Conservation (phyloP, 2,113 vertebrate species). For the Charadrius vociferus region DNA sequence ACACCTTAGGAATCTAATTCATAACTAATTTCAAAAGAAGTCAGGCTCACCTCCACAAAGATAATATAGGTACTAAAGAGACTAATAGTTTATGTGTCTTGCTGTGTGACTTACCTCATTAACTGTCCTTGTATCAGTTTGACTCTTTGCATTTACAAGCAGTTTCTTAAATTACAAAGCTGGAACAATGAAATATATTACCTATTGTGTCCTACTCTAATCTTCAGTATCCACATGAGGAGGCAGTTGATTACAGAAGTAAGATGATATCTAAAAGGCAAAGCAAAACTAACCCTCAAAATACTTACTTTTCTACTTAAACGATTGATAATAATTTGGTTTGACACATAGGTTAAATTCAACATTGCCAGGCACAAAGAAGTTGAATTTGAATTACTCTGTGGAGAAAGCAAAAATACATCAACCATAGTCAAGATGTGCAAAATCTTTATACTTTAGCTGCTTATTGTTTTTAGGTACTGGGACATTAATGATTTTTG, state of each 20-base stretch:
- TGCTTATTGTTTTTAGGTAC: not conserved
- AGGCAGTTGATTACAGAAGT: not conserved
- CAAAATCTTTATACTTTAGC: not conserved
- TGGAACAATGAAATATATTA: not conserved
- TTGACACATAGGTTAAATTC: slow-evolving; percentile 86
- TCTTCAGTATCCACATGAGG: not conserved
- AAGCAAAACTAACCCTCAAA: not conserved
- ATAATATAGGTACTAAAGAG: not conserved
- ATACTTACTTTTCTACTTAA: slow-evolving; percentile 87
- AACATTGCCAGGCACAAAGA: slow-evolving; percentile 87
- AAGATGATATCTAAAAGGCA: not conserved
- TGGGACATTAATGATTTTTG: not conserved
- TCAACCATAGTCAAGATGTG: not conserved
- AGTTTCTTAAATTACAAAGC: not conserved
- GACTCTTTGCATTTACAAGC: not conserved
- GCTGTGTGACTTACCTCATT: not conserved
- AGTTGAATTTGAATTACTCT: slow-evolving; percentile 83
- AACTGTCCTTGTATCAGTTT: not conserved
- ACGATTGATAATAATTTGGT: slow-evolving; percentile 86
- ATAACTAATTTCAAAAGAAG: not conserved
- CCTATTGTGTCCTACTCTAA: not conserved
- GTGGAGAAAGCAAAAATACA: slow-evolving; percentile 24
- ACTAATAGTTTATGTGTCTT: not conserved
- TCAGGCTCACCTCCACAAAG: not conserved
- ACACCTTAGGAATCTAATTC: not conserved